Evolutionary conservation across 2,888 invertebrate genomes (phyloP).

Genomic region (Epinotia nisella): DNA sequence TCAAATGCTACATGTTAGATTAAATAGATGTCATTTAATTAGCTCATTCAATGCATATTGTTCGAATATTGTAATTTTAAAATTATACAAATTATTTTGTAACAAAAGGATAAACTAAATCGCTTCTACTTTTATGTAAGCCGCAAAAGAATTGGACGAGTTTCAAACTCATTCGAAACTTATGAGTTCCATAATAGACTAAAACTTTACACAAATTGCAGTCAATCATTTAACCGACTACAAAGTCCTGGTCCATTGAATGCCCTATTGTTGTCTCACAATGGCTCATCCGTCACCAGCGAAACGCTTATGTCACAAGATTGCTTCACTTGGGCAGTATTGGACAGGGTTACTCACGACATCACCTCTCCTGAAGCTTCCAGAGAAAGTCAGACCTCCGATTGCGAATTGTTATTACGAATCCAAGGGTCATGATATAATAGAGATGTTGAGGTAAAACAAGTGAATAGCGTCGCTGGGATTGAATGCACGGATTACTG

Average conservation of each 20-base stretch:
- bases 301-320: conserved; percentile 10
- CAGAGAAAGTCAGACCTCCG: neutral
- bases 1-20: no score
- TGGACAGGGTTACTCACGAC: conserved; percentile 5
- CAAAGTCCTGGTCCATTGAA: conserved; percentile 21
- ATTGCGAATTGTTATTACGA: no score
- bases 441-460: neutral
- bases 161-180: conserved; percentile 6
- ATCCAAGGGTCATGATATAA: neutral
- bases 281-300: conserved; percentile 3
- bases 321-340: conserved; percentile 20
- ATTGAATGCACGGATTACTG: conserved; percentile 2
- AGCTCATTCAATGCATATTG: no score
- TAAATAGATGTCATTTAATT: no score
- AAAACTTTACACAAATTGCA: conserved; percentile 15
- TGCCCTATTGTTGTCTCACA: conserved; percentile 13
- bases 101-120: no score
- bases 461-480: neutral
- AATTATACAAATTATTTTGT: no score
- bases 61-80: no score
- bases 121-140: no score
- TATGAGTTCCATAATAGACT: neutral
- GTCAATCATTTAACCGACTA: conserved; percentile 21
- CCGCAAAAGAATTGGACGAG: neutral
- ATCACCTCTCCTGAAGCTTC: neutral